phyloP scores from a whole-genome alignment of 2,797 vertebrate genomes.

The Sebastes taczanowskii region DNA sequence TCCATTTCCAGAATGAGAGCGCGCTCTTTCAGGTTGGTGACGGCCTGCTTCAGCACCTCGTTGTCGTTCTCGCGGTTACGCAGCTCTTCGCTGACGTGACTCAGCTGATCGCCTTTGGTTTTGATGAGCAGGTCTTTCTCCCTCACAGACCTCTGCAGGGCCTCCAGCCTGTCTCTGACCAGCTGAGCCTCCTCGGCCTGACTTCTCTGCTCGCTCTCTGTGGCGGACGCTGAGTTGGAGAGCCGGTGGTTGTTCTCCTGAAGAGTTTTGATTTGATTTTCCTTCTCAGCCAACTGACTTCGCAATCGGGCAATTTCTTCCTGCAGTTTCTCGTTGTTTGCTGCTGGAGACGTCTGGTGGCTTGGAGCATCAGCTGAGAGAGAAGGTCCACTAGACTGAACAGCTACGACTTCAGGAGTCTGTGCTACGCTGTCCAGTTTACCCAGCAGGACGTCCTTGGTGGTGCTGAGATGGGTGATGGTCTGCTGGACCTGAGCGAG shows the following conservation, averaged over 20 bases:
- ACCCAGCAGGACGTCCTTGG: slow-evolving; percentile 91
- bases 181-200: slow-evolving; percentile 84
- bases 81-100: slow-evolving; percentile 87
- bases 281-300: slow-evolving; percentile 85
- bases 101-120: slow-evolving; percentile 93
- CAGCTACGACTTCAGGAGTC: slow-evolving; percentile 48
- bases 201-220: slow-evolving; percentile 85
- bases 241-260: slow-evolving; percentile 94
- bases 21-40: slow-evolving; percentile 97
- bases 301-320: slow-evolving; percentile 82
- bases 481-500: slow-evolving; percentile 93
- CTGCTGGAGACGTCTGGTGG: slow-evolving; percentile 15
- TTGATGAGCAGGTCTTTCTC: slow-evolving; percentile 98
- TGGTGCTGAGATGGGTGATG: slow-evolving; percentile 91
- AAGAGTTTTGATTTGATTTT: slow-evolving; percentile 87
- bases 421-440: slow-evolving; percentile 87
- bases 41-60: slow-evolving; percentile 95
- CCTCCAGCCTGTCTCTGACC: slow-evolving; percentile 85
- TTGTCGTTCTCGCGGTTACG: slow-evolving; percentile 94
- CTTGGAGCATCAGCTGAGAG: slow-evolving; percentile 26
- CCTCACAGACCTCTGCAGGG: slow-evolving; percentile 88
- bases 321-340: slow-evolving; percentile 51
- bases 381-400: slow-evolving; percentile 25
- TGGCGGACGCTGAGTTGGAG: slow-evolving; percentile 86
- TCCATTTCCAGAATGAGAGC: slow-evolving; percentile 93